A percentile compares a stretch with the other conserved stretches of the same genome.
phyloP scores from a whole-genome alignment of 2,113 vertebrate genomes.

The Cathartes aura region DNA sequence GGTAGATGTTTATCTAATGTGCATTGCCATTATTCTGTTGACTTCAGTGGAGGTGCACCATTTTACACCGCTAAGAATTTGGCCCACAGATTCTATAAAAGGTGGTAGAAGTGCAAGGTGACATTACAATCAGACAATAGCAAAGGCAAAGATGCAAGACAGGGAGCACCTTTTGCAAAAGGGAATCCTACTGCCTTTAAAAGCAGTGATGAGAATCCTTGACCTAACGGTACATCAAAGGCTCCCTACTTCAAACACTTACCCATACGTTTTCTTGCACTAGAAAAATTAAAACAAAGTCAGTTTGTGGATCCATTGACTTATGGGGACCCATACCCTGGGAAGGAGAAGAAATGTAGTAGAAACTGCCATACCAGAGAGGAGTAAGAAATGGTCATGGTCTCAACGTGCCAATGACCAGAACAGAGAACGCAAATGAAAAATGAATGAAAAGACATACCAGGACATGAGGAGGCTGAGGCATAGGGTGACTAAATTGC shows the following conservation, averaged over 20 bases:
- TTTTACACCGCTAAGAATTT: background rate
- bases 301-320: background rate
- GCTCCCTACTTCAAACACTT: background rate
- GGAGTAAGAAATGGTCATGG: background rate
- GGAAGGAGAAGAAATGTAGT: background rate
- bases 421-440: background rate
- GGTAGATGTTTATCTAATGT: background rate
- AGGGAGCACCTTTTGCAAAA: background rate
- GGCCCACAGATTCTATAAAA: background rate
- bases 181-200: background rate
- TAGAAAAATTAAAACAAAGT: background rate
- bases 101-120: background rate
- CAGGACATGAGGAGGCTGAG: background rate
- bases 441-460: fast-evolving
- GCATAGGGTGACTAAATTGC: background rate
- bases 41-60: background rate
- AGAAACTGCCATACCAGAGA: background rate
- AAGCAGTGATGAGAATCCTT: background rate
- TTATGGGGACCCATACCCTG: background rate
- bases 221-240: background rate
- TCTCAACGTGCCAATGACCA: background rate
- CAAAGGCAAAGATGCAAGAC: background rate
- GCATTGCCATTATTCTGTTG: background rate
- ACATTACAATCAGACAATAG: background rate
- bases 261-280: background rate